Conservation (phyloP, 2,797 vertebrate species). For the Antrozous pallidus region DNA sequence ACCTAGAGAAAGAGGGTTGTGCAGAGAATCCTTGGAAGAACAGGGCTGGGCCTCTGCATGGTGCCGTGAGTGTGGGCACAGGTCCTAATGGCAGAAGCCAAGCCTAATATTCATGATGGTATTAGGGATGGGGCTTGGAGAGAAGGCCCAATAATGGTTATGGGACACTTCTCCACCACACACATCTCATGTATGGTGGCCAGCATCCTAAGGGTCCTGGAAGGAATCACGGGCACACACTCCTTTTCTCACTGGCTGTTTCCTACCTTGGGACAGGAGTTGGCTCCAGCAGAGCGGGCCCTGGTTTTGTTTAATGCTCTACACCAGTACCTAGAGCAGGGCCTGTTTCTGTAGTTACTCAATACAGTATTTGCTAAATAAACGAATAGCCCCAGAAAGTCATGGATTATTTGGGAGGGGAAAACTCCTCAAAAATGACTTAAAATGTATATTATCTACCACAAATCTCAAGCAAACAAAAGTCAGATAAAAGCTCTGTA, state of each 20-base stretch:
- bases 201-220: background rate
- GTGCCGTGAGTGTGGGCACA: background rate
- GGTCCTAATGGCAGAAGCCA: background rate
- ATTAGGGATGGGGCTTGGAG: background rate
- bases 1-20: background rate
- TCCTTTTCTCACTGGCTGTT: background rate
- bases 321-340: background rate
- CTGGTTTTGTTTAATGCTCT: background rate
- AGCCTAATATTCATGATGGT: background rate
- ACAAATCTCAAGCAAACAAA: background rate
- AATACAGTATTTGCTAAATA: background rate
- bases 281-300: background rate
- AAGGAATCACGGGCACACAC: background rate
- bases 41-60: background rate
- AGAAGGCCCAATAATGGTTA: background rate
- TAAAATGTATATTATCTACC: rapidly evolving
- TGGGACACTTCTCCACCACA: background rate
- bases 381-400: background rate
- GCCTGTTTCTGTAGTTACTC: background rate
- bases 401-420: background rate
- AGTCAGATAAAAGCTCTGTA: too few species aligned
- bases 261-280: background rate
- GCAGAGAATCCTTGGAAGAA: background rate
- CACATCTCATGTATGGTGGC: background rate
- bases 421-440: background rate